phyloP scores from a whole-genome alignment of 2,888 invertebrate species.

The Diarsia rubi region DNA sequence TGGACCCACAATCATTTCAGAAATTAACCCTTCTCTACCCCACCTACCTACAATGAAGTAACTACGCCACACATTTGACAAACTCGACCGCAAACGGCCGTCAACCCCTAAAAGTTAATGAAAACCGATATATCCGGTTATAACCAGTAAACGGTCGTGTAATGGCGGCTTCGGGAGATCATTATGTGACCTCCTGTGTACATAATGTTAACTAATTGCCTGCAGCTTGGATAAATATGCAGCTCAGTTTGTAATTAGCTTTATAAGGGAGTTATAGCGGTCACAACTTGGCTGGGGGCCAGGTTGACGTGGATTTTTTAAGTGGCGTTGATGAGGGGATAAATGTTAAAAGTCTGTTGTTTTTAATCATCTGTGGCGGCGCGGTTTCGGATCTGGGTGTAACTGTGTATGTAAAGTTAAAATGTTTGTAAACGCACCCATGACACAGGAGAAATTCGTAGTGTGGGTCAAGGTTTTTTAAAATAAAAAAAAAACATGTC shows the following conservation, averaged over 20 bases:
- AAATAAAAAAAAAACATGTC: too few species aligned
- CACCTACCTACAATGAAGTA: conserved; percentile 16
- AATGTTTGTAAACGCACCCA: too few species aligned
- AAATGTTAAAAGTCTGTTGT: conserved; percentile 27
- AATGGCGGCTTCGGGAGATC: conserved; percentile 66
- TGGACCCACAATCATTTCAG: background rate
- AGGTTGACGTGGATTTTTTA: conserved; percentile 43
- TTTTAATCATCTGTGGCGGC: background rate
- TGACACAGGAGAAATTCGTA: too few species aligned
- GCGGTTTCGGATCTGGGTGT: too few species aligned
- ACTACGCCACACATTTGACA: conserved; percentile 30
- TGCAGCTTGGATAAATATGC: conserved; percentile 62
- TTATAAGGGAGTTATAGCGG: conserved; percentile 46
- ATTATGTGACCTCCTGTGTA: conserved; percentile 62
- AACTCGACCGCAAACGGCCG: conserved; percentile 44
- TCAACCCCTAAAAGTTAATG: conserved; percentile 71
- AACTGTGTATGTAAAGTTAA: too few species aligned
- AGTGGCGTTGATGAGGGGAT: conserved; percentile 18
- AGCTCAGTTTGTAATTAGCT: conserved; percentile 51
- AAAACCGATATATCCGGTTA: conserved; percentile 56
- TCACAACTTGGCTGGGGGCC: conserved; percentile 53
- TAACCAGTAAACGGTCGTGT: conserved; percentile 62
- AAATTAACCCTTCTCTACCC: background rate
- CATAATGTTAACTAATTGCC: conserved; percentile 58
- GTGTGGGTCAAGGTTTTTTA: too few species aligned